Percentiles rank a stretch among this genome's conserved stretches.
Evolutionary conservation across 1,140 invertebrate genomes (phyloP).

Genomic region (Ptiloglossa arizonensis): DNA sequence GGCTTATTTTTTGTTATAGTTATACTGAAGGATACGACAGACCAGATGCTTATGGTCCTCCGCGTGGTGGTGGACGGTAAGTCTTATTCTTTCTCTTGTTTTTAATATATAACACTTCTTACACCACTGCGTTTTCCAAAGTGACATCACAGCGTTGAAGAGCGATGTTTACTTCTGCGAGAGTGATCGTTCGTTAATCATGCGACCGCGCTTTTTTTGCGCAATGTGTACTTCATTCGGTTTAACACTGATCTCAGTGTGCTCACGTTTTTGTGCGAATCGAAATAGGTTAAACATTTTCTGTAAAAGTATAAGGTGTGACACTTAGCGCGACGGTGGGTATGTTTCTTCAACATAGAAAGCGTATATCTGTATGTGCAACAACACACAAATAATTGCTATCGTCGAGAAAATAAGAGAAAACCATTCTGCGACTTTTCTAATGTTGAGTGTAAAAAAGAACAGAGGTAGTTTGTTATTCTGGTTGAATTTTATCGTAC

Average conservation of each 20-base stretch:
- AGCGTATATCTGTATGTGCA: constrained; percentile 22
- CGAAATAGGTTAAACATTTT: constrained; percentile 63
- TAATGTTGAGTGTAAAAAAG: constrained; percentile 65
- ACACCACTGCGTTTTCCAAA: constrained; percentile 65
- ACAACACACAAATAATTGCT: constrained; percentile 12
- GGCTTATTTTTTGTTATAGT: constrained; percentile 60
- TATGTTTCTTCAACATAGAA: constrained; percentile 24
- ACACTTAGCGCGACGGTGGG: constrained; percentile 63
- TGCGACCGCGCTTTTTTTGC: constrained; percentile 58
- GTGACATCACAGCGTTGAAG: constrained; percentile 63
- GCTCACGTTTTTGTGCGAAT: constrained; percentile 58
- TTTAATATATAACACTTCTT: constrained; percentile 46
- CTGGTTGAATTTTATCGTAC: not conserved
- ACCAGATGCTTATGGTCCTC: constrained; percentile 79
- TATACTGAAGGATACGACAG: constrained; percentile 79
- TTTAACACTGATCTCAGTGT: constrained; percentile 43
- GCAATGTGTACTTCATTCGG: constrained; percentile 59
- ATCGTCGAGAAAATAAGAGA: constrained; percentile 2
- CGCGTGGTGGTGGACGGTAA: constrained; percentile 79
- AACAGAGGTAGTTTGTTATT: constrained; percentile 56
- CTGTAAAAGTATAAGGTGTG: constrained; percentile 80
- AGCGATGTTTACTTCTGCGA: constrained; percentile 69
- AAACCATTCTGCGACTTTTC: constrained; percentile 45
- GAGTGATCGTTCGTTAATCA: constrained; percentile 55
- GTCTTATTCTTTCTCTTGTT: constrained; percentile 54